phyloP scores from a whole-genome alignment of 2,797 vertebrate species.

The Lagocephalus sceleratus region DNA sequence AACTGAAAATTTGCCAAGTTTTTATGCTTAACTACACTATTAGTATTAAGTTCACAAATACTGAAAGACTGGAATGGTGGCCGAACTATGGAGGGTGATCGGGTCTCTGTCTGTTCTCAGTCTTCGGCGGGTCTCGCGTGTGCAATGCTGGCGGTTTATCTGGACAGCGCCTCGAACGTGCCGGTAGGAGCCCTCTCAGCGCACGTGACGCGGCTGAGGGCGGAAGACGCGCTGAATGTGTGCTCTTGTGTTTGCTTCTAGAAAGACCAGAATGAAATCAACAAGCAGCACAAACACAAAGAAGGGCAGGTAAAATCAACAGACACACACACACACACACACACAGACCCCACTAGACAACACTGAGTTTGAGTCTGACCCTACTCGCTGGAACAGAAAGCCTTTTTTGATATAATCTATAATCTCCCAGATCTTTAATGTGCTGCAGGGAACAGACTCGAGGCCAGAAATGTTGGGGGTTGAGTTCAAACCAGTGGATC shows the following conservation, averaged over 20 bases:
- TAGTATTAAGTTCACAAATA: neutral
- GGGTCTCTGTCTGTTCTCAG: conserved; percentile 58
- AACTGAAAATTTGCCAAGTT: neutral
- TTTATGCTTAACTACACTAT: neutral
- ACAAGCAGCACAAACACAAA: conserved; percentile 80
- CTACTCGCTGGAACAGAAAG: neutral
- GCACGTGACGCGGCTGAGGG: neutral
- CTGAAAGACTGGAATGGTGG: no score
- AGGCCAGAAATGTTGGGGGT: neutral
- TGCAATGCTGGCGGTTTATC: conserved; percentile 89
- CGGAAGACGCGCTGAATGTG: neutral
- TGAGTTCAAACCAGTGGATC: neutral
- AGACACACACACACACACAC: neutral
- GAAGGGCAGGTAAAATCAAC: conserved; percentile 78
- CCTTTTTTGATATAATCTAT: neutral
- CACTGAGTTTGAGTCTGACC: no score
- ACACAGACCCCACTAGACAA: no score
- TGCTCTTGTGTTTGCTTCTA: conserved; percentile 50
- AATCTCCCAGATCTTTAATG: neutral
- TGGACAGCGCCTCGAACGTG: conserved; percentile 87
- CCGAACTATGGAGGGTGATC: neutral
- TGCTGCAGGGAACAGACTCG: neutral
- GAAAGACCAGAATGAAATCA: conserved; percentile 87
- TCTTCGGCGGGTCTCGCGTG: conserved; percentile 76
- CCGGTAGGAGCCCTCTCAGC: conserved; percentile 79